Evolutionary conservation across 2,797 vertebrate species (phyloP), one percentile per base, ranked within the genome.

Genomic region (Sorex maritimensis): DNA sequence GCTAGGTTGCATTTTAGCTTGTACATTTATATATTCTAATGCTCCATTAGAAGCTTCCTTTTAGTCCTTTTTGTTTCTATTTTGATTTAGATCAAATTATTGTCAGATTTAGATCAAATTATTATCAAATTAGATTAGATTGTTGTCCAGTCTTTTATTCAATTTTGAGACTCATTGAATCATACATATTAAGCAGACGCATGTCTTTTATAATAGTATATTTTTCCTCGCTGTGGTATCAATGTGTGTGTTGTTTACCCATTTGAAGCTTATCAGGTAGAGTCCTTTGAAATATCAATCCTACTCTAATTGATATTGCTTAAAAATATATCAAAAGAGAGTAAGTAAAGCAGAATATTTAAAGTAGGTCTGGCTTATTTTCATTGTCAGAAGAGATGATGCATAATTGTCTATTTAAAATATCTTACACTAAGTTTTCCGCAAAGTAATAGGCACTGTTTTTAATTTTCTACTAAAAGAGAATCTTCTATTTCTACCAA

Each of bases 401-500:
- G 26, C 67, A 46, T 6, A 24, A 24, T 49, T 68, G 12, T 55
- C 44, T 55, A 69, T n/a, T 90, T 73, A 77, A 79, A 69, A 55
- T 81, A 34, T 68, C 74, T 10, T 26, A 93, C 1, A 58, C 95
- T 90, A 88, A 92, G 67, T 0, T 38, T 55, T 89, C 90, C 91
- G 61, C 21, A 68, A 84, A 89, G 44, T 90, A 9, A 1, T 15
- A 71, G 87, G 93, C 4, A 38, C 3, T 90, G 24, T 26, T 26
- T 26, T 26, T n/a, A 23, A 9, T 65, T 68, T 89, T 78, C 46
- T 81, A 41, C 41, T 6, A 23, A 8, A 75, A 91, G 52, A 5
- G 8, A 69, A 73, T 65, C n/a, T 46, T 30, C 75, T 2, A 75
- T 94, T 96, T 96, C 30, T 88, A 81, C 83, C 1, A 78, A 90